Base-by-base conservation (phyloP, 1,140 invertebrate genomes). In the Diorhabda carinulata region DNA sequence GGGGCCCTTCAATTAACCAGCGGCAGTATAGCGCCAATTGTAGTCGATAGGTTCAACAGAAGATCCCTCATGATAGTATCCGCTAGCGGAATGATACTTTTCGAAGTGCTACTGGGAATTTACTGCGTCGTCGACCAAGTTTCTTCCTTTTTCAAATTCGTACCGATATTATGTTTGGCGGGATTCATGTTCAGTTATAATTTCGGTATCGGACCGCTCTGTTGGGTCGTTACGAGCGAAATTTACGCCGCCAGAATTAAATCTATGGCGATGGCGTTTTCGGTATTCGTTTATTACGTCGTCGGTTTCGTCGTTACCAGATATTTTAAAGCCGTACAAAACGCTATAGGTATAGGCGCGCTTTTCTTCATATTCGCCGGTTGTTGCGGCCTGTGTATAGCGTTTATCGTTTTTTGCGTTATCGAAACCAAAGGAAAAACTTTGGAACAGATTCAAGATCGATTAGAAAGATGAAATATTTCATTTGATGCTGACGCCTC, bases 201-300 rank as follows among this genome's bases (percentile, higher is more conserved):
- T 63, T 72, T 67, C 40, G 91, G 91, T 2, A 89, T 92, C 72
- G 92, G 92, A 0, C 90, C 92, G 0, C 80, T 95, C 5, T 91
- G 92, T 0, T 94, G 92, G 91, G 86, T 92, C 1, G 86, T 96
- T 45, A 89, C 93, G 84, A 89, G 89, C 2, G 91, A 96, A 81
- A 86, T 95, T 73, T 91, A 94, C 72, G 87, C 93, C 2, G 83
- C 88, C 0, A 87, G 89, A 72, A 87, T 92, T 1, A 90, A 92
- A 77, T 87, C 89, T 0, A 80, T 87, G 3, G 92, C 91, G 2
- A 88, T 89, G 2, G 87, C 90, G 0, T 82, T 94, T 4, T 88
- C 90, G 0, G 88, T 91, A 1, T 87, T 87, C 60, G 84, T 87
- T 63, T 93, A 91, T 74, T 96, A 92, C 92, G 76, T 85, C 2